Conservation (phyloP, 2,113 vertebrate genomes). For the Sebastes schlegelii region DNA sequence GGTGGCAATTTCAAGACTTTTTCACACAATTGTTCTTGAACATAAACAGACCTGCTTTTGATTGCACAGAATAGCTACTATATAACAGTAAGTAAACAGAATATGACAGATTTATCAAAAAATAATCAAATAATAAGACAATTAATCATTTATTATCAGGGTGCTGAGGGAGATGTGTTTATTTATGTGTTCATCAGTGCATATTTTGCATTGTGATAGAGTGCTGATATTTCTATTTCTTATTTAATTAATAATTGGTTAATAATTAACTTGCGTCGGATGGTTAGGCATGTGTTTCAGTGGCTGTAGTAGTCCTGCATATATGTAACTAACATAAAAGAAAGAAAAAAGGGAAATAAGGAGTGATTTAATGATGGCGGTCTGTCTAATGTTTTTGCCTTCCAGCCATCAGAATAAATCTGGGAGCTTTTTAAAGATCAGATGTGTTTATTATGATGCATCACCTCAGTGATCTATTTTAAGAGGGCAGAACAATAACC, state of each 20-base stretch:
- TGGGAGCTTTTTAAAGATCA: background rate
- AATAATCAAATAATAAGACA: background rate
- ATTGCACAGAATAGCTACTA: no score
- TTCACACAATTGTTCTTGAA: background rate
- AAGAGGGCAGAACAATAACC: constrained; percentile 14
- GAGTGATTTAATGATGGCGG: background rate
- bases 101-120: background rate
- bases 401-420: background rate
- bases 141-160: background rate
- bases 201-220: no score
- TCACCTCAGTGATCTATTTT: background rate
- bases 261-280: constrained; percentile 8
- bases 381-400: background rate
- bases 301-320: background rate
- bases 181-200: background rate
- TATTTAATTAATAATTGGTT: background rate
- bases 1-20: background rate
- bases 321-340: background rate
- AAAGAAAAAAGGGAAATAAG: background rate
- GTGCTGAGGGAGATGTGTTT: background rate
- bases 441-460: background rate
- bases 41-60: background rate
- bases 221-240: background rate
- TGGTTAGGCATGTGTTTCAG: background rate
- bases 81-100: background rate